Percentiles rank a stretch among this genome's conserved stretches.
These are phyloP conservation scores for Ophioderma brevispina DNA, from an alignment of 35 echinoderm and acorn worm species.

Conservation along the genomic window DNA sequence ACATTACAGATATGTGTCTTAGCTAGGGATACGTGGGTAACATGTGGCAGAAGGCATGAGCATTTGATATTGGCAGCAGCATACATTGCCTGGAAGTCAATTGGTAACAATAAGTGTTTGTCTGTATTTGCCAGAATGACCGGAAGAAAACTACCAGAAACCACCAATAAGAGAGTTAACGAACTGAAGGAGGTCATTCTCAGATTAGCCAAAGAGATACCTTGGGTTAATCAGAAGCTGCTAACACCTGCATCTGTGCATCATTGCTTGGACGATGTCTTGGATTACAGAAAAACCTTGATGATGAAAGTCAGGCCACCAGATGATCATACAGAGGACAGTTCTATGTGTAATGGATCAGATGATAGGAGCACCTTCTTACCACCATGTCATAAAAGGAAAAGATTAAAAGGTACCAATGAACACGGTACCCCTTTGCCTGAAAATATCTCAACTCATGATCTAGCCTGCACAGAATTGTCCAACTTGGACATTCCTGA, in stretches of 20 bases:
- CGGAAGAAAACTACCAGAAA: too few relatives aligned
- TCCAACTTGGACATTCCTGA: constrained; percentile 15
- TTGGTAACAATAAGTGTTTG: background rate
- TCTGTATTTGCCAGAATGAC: too few relatives aligned
- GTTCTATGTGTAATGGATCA: background rate
- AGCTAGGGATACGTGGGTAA: constrained; percentile 20
- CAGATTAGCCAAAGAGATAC: background rate
- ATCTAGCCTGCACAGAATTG: background rate
- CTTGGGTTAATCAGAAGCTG: background rate
- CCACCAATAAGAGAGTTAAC: background rate
- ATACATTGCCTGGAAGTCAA: constrained; percentile 2
- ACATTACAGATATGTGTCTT: background rate
- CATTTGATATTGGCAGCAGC: constrained; percentile 5
- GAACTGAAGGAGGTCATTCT: background rate
- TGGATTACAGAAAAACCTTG: background rate
- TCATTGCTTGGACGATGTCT: background rate
- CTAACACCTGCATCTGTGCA: background rate
- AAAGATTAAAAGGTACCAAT: background rate
- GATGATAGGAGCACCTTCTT: background rate
- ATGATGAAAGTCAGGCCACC: background rate
- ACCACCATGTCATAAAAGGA: background rate
- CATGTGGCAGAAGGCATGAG: constrained; percentile 13
- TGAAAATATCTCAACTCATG: background rate
- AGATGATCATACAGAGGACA: background rate
- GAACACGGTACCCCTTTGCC: background rate